Evolutionary conservation across 2,113 vertebrate species (phyloP).

Genomic region (Limanda limanda): DNA sequence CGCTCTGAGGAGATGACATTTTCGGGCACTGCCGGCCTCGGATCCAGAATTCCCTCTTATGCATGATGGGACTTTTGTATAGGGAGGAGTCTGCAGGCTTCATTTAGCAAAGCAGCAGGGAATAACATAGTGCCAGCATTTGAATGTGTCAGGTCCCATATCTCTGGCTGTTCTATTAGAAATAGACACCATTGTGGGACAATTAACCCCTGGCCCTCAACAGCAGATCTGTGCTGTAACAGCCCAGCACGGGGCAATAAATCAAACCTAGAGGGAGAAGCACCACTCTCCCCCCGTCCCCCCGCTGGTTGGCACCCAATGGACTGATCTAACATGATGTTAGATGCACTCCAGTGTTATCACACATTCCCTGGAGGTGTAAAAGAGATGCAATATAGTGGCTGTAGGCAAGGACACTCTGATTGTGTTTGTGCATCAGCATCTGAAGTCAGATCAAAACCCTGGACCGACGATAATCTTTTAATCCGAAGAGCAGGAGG

Average conservation of each 20-base stretch:
- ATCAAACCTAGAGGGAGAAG: slow-evolving; percentile 72
- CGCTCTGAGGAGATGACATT: slow-evolving; percentile 62
- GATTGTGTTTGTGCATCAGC: slow-evolving; percentile 36
- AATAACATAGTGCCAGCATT: slow-evolving; percentile 75
- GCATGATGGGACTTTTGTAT: slow-evolving; percentile 55
- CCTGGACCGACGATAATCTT: slow-evolving; percentile 29
- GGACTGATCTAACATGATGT: slow-evolving; percentile 29
- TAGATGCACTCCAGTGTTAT: slow-evolving; percentile 48
- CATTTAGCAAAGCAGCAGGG: slow-evolving; percentile 73
- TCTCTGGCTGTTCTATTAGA: slow-evolving; percentile 78
- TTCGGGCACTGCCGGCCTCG: slow-evolving; percentile 30
- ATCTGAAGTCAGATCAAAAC: slow-evolving; percentile 18
- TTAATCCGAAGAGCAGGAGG: slow-evolving; percentile 16
- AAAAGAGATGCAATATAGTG: slow-evolving; percentile 39
- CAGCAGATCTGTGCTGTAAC: slow-evolving; percentile 73
- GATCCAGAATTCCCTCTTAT: slow-evolving; percentile 36
- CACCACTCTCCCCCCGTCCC: slow-evolving; percentile 30
- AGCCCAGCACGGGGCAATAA: slow-evolving; percentile 69
- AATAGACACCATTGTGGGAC: slow-evolving; percentile 76
- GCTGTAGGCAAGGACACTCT: slow-evolving; percentile 27
- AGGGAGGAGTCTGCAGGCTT: slow-evolving; percentile 67
- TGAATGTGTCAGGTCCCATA: slow-evolving; percentile 76
- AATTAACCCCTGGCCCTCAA: slow-evolving; percentile 78
- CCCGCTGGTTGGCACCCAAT: slow-evolving; percentile 51
- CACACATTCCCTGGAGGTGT: slow-evolving; percentile 47